Evolutionary conservation across 2,113 vertebrate genomes (phyloP).

Genomic region (Chionodraco myersi): DNA sequence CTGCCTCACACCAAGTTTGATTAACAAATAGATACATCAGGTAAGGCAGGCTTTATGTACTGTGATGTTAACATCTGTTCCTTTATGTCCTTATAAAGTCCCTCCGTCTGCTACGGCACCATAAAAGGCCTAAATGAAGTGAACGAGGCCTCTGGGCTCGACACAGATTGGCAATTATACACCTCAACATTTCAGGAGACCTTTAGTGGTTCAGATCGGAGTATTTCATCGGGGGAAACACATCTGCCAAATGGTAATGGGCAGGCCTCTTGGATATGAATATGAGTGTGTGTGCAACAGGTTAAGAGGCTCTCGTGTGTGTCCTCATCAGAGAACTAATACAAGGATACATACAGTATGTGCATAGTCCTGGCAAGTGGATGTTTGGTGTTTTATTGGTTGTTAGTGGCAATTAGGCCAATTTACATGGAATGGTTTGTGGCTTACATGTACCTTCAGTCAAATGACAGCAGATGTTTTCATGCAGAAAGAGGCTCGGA

Average conservation of each 20-base stretch:
- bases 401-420: constrained; percentile 36
- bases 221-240: constrained; percentile 58
- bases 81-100: constrained; percentile 65
- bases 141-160: constrained; percentile 62
- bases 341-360: not conserved
- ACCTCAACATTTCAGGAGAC: constrained; percentile 63
- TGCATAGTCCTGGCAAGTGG: not conserved
- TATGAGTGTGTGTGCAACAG: constrained; percentile 56
- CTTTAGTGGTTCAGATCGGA: constrained; percentile 49
- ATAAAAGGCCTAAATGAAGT: constrained; percentile 61
- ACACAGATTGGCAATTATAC: constrained; percentile 67
- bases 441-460: too few relatives aligned
- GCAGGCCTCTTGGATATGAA: constrained; percentile 19
- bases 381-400: constrained; percentile 42
- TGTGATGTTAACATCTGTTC: constrained; percentile 69
- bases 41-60: constrained; percentile 9
- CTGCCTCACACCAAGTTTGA: constrained; percentile 3
- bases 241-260: constrained; percentile 66
- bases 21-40: constrained; percentile 29
- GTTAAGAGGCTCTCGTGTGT: constrained; percentile 40
- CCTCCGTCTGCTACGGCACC: constrained; percentile 55
- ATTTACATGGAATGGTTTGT: constrained; percentile 43
- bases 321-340: constrained; percentile 6
- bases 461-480: too few relatives aligned
- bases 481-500: too few relatives aligned